Base-by-base conservation (phyloP, 2,797 vertebrate genomes). In the Rhinogobio ventralis region DNA sequence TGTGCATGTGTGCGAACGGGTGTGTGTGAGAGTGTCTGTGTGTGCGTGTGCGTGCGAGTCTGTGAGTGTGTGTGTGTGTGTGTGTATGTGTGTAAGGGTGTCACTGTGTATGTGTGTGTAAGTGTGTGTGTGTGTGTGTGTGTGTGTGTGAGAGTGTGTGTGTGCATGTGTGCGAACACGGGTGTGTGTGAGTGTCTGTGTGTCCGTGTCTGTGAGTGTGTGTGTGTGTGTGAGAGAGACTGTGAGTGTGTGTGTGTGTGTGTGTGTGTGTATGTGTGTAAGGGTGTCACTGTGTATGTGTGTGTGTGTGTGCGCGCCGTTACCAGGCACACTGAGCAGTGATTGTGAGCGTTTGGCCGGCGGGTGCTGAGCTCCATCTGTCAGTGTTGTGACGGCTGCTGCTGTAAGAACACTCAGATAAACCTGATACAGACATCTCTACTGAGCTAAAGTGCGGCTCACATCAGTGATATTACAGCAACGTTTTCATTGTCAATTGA, bases 381-480 rank as follows among this genome's bases (percentile, higher is more conserved):
- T 85, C 88, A 87, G 89, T 89, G 89, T 90, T 91, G 90, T 91
- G 92, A 91, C 79, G 88, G 88, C 71, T 81, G 79, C 86, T 77
- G 82, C 84, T 80, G 86, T 86, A 84, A 87, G 89, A 87, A 36
- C 19, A 5, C 55, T 45, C 78, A 74, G 67, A 82, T 81, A 73
- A 64, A 30, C 60, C n/a, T 49, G 5, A 81, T 57, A 53, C 79
- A 20, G 33, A 55, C 39, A 51, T 39, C 36, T 68, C 8, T 33
- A 11, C n/a, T 66, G 15, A 71, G 42, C 25, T 28, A 71, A 53
- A n/a, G 68, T 71, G 8, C 68, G 6, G n/a, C 39, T 71, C 42
- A n/a, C 51, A 55, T 53, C 36, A 75, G 28, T 11, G 7, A 75
- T 23, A 55, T 75, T 20, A 36, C 30, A 36, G 30, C 5, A 8